Evolutionary conservation across 2,113 vertebrate genomes (phyloP).

Genomic region (Spheniscus mendiculus): DNA sequence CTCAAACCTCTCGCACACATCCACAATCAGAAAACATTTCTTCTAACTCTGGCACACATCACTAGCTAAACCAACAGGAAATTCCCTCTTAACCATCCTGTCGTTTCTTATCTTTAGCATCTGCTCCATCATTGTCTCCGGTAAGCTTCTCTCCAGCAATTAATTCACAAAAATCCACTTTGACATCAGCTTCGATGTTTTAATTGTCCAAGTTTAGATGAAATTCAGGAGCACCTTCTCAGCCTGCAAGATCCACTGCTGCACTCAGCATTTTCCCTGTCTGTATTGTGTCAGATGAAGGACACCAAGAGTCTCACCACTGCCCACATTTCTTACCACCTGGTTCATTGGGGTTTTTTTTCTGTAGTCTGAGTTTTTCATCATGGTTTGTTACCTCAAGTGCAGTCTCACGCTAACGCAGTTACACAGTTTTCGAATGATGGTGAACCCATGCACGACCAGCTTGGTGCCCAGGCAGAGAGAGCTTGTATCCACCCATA

Average conservation of each 20-base stretch:
- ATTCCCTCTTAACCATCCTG: not conserved
- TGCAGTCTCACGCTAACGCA: not conserved
- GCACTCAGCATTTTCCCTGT: not conserved
- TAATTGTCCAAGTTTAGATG: not conserved
- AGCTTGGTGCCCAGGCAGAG: not conserved
- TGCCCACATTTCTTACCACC: not conserved
- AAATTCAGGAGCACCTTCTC: not conserved
- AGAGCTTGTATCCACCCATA: not conserved
- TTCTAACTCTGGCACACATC: not conserved
- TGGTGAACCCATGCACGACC: not conserved
- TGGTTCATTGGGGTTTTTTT: not conserved
- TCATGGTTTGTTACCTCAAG: not conserved
- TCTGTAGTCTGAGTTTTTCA: not conserved
- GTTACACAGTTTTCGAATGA: fast-evolving
- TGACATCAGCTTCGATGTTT: not conserved
- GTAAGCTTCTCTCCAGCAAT: not conserved
- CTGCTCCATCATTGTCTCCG: not conserved
- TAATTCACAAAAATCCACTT: not conserved
- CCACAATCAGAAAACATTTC: not conserved
- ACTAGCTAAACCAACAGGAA: not conserved
- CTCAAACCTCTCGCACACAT: not conserved
- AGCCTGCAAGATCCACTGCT: not conserved
- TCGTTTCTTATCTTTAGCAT: not conserved
- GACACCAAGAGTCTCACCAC: not conserved
- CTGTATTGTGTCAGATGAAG: not conserved